A percentile compares a stretch with the other conserved stretches of the same genome.
phyloP scores from a whole-genome alignment of 2,888 invertebrate genomes.

The Drosophila pseudotalamancana region DNA sequence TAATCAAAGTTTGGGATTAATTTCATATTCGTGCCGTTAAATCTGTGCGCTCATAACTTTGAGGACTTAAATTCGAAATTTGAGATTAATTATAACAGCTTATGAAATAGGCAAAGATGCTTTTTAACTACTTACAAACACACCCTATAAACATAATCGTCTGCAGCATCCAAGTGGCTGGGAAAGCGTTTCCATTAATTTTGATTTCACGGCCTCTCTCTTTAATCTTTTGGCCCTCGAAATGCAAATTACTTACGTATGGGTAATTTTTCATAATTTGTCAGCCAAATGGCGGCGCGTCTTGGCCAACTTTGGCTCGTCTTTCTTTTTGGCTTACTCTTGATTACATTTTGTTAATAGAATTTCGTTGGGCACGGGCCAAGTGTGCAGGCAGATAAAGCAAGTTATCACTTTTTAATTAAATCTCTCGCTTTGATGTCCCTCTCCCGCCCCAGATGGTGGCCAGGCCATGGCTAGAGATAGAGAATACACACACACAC shows the following conservation, averaged over 20 bases:
- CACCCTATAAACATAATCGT: neutral
- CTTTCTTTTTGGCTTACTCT: slow-evolving; percentile 28
- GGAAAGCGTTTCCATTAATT: slow-evolving; percentile 26
- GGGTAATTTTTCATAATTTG: slow-evolving; percentile 70
- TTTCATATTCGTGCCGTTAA: neutral
- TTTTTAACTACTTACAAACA: too few species aligned
- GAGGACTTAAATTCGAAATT: too few species aligned
- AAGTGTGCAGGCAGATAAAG: slow-evolving; percentile 40
- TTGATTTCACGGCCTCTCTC: neutral
- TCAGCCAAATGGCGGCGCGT: slow-evolving; percentile 36
- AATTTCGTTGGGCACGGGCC: slow-evolving; percentile 54
- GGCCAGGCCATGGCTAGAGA: neutral
- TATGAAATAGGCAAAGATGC: neutral
- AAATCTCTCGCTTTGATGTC: slow-evolving; percentile 73
- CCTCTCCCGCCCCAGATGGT: neutral
- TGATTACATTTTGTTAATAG: slow-evolving; percentile 73
- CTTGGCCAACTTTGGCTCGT: slow-evolving; percentile 27
- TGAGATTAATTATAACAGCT: neutral
- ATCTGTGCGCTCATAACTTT: neutral
- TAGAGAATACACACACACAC: too few species aligned
- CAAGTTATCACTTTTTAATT: slow-evolving; percentile 76
- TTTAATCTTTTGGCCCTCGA: slow-evolving; percentile 49
- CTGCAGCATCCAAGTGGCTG: slow-evolving; percentile 2
- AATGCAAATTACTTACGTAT: slow-evolving; percentile 71
- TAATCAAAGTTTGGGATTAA: too few species aligned